phyloP scores from a whole-genome alignment of 2,113 vertebrate species.

The Strigops habroptila region DNA sequence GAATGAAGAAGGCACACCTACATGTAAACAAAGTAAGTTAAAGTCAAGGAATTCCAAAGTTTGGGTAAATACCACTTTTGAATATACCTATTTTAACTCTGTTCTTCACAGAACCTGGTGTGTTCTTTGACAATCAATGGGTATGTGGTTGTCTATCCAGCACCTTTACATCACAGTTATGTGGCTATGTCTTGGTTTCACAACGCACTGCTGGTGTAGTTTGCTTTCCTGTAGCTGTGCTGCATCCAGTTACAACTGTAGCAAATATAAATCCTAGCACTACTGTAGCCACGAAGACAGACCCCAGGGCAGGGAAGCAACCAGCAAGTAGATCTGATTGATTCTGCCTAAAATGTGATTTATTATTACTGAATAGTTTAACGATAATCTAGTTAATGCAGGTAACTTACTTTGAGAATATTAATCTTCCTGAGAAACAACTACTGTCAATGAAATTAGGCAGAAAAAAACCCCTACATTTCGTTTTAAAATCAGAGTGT shows the following conservation, averaged over 20 bases:
- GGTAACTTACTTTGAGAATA: not conserved
- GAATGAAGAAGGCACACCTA: conserved; percentile 75
- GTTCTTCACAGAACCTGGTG: not conserved
- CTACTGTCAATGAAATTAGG: not conserved
- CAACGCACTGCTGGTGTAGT: not conserved
- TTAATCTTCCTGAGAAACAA: not conserved
- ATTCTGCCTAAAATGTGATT: not conserved
- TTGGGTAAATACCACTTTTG: not conserved
- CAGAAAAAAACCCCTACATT: not conserved
- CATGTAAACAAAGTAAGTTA: not conserved
- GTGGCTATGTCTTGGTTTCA: accelerated
- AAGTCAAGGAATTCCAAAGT: not conserved
- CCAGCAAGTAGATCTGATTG: not conserved
- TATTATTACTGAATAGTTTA: not conserved
- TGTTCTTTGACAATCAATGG: not conserved
- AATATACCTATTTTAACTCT: not conserved
- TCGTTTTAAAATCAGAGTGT: not conserved
- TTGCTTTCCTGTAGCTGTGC: not conserved
- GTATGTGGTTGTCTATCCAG: not conserved
- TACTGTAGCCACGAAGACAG: not conserved
- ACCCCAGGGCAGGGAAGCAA: not conserved
- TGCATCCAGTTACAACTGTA: not conserved
- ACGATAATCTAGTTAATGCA: not conserved
- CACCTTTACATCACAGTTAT: accelerated
- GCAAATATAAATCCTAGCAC: not conserved